Base-by-base conservation (phyloP, 2,113 vertebrate species). In the Tapirus terrestris region DNA sequence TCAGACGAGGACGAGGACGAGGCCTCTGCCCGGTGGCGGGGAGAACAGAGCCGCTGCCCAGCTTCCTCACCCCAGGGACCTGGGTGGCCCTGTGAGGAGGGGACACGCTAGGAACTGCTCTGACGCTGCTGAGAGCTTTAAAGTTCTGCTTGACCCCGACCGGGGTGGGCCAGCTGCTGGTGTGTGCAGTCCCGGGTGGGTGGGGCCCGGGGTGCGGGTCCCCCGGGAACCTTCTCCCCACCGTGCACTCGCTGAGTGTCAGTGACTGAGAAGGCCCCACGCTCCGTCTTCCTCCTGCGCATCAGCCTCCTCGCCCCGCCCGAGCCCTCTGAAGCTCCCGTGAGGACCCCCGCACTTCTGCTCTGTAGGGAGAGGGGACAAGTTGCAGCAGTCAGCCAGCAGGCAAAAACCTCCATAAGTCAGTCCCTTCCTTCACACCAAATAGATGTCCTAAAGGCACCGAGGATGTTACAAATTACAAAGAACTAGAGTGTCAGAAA, bases 111-210 rank as follows among this genome's bases (percentile, higher is more conserved):
- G 20, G 48, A 60, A 27, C 36, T 20, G 11, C 72, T 33, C 43
- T 9, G 56, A 29, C 36, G 67, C 21, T 67, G 21, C 14, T 7
- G 20, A 17, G 61, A 88, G 33, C 63, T 61, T 75, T 27, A 23
- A 20, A 17, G 9, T 36, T 12, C n/a, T 3, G 1, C 1, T 9
- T 0, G 8, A 13, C 36, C 14, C 18, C 10, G 33, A 33, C 7
- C 0, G 0, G 20, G n/a, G n/a, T 3, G 0, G 0, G 39, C 43
- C 39, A 25, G 23, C 51, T 5, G 5, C 29, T 43, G 27, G 10
- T 1, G 3, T 0, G 14, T 25, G 8, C 12, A 33, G 72, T 29
- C 83, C 13, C 0, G 76, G n/a, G 25, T 0, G 0, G 21, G 61
- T 17, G 27, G 48, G 27, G n/a, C 25, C 67, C 16, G 8, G 1